These are phyloP conservation scores for Actinernus sp. DNA, from an alignment of 92 coral and sea anemone species.

Conservation along the genomic window DNA sequence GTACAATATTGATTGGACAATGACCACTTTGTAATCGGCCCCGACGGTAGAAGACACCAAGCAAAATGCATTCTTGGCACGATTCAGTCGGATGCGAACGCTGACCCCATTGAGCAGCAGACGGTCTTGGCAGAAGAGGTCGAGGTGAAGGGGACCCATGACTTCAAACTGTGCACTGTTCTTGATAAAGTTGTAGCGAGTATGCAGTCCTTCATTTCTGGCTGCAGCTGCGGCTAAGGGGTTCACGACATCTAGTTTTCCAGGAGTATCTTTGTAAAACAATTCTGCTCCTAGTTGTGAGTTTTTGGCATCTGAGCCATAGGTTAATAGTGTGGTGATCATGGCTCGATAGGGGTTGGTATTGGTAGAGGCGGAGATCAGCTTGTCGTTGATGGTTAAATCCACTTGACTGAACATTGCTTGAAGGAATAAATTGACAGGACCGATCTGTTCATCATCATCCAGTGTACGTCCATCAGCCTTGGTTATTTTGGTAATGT, in stretches of 20 bases:
- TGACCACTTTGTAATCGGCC: slow-evolving; percentile 51
- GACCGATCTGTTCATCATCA: slow-evolving; percentile 30
- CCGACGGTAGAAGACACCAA: slow-evolving; percentile 34
- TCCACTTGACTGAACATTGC: slow-evolving; percentile 43
- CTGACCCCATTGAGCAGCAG: slow-evolving; percentile 35
- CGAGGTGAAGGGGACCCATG: slow-evolving; percentile 44
- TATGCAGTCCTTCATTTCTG: slow-evolving; percentile 9
- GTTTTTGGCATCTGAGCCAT: slow-evolving; percentile 38
- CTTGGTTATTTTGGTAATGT: background rate
- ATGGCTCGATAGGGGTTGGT: slow-evolving; percentile 53
- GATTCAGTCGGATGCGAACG: slow-evolving; percentile 45
- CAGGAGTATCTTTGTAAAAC: slow-evolving; percentile 41
- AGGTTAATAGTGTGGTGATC: slow-evolving; percentile 44
- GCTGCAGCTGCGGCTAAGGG: slow-evolving; percentile 1
- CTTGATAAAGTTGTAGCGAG: slow-evolving; percentile 21
- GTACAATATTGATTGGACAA: slow-evolving; percentile 49
- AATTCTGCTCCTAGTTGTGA: slow-evolving; percentile 14
- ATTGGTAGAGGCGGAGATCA: slow-evolving; percentile 39
- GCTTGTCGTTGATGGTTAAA: slow-evolving; percentile 38
- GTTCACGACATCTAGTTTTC: slow-evolving; percentile 15
- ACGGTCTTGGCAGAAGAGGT: slow-evolving; percentile 40
- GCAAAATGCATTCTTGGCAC: slow-evolving; percentile 60
- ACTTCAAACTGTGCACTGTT: slow-evolving; percentile 24
- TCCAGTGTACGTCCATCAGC: background rate
- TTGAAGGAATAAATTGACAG: slow-evolving; percentile 43